phyloP scores from a whole-genome alignment of 2,888 invertebrate species.

The Andrena bicolor region DNA sequence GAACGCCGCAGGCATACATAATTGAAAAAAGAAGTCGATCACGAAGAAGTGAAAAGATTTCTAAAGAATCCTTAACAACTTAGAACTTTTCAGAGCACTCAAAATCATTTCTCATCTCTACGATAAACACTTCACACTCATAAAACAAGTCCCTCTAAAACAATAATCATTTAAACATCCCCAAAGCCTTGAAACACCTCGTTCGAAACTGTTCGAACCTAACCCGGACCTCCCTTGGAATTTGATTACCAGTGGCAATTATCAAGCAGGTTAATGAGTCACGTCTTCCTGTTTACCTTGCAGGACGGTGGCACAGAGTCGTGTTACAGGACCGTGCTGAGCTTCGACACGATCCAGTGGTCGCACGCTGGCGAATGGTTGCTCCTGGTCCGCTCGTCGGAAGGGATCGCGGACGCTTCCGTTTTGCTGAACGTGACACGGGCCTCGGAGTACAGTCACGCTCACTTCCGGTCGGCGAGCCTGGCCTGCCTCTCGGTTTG shows the following conservation, averaged over 20 bases:
- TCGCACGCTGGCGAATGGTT: conserved; percentile 89
- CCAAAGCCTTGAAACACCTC: too few species aligned
- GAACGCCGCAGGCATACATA: too few species aligned
- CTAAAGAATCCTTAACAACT: too few species aligned
- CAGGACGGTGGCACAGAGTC: conserved; percentile 87
- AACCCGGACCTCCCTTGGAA: neutral
- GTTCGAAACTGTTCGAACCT: too few species aligned
- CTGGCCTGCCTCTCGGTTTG: conserved; percentile 74
- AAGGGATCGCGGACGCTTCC: conserved; percentile 88
- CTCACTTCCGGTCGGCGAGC: conserved; percentile 73
- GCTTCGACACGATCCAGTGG: conserved; percentile 86
- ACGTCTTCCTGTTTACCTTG: conserved; percentile 66
- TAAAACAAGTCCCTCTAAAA: too few species aligned
- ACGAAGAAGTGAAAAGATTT: too few species aligned
- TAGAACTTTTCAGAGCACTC: too few species aligned
- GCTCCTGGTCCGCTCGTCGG: conserved; percentile 88
- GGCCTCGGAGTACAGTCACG: conserved; percentile 79
- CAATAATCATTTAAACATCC: too few species aligned
- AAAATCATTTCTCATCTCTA: too few species aligned
- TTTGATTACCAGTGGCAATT: neutral
- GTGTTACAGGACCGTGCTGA: conserved; percentile 88
- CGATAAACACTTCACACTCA: too few species aligned
- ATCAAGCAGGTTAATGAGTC: conserved; percentile 27
- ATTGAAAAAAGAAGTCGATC: too few species aligned
- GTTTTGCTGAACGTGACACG: conserved; percentile 88